Evolutionary conservation across 2,797 vertebrate genomes (phyloP), one percentile per base, ranked within the genome.

Genomic region (Podargus strigoides): DNA sequence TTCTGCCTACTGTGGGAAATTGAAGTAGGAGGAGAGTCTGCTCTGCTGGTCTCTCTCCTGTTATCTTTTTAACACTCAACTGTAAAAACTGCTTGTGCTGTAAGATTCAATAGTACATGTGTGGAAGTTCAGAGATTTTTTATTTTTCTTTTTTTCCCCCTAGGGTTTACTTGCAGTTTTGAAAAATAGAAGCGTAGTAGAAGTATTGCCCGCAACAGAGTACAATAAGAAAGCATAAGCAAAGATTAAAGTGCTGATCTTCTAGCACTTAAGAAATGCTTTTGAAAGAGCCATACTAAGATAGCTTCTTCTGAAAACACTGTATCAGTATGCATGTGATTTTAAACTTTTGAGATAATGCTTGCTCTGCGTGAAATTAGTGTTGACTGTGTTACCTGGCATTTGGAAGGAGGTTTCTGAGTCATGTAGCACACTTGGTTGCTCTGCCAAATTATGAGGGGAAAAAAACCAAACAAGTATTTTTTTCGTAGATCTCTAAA

Each of bases 111-210:
- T 27, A 21, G 15, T 34, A 41, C 7, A 4, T 19, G 4, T 42
- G 10, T 34, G 47, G 30, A 21, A 42, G 34, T 37, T 78, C 42
- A 49, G 62, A 55, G 21, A 27, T 27, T 8, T 37, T 6, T 30
- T n/a, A 4, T 18, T 49, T 20, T 17, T 47, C 22, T 22, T 47
- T 21, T 4, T 9, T 4, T 3, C 3, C 4, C n/a, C 18, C 4
- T 13, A 3, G 16, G 3, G 3, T 62, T 82, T 82, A 10, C 36
- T 79, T 70, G n/a, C 55, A 34, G 5, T 14, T 77, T 49, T 30
- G 44, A 72, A 82, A 36, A 46, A 20, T 3, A 63, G 19, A 91
- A 73, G n/a, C 20, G 9, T 30, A 2, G 0, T 42, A 30, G 44
- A 62, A 4, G 8, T 76, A 14, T 39, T 70, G 26, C 56, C 23